These are phyloP conservation scores for Heliconius hortense DNA, from an alignment of 2,888 invertebrate species.

Conservation along the genomic window DNA sequence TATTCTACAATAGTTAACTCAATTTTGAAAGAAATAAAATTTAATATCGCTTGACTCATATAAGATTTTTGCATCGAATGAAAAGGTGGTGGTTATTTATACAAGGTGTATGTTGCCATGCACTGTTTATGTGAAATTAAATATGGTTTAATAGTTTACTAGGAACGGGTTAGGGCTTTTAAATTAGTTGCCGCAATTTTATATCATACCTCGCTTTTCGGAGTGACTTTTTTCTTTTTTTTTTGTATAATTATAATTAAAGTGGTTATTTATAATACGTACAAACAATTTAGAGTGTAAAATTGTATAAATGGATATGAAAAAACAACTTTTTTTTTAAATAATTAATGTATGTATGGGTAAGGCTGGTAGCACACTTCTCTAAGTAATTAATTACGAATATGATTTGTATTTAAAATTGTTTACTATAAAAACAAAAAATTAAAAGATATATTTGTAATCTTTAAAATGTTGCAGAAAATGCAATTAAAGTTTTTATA, in stretches of 20 bases:
- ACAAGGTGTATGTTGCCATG: slow-evolving; percentile 68
- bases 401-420: not conserved
- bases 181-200: slow-evolving; percentile 58
- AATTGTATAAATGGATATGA: not conserved
- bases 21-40: slow-evolving; percentile 53
- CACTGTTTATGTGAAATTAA: slow-evolving; percentile 74
- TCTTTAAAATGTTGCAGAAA: no score
- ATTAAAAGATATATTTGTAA: no score
- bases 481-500: no score
- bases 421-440: no score
- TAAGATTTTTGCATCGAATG: slow-evolving; percentile 56
- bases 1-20: slow-evolving; percentile 58
- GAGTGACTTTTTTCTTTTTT: slow-evolving; percentile 15
- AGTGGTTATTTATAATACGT: slow-evolving; percentile 25
- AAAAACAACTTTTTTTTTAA: not conserved
- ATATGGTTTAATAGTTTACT: slow-evolving; percentile 76
- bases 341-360: not conserved
- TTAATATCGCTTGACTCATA: slow-evolving; percentile 53
- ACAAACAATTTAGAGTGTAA: slow-evolving; percentile 21
- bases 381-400: not conserved
- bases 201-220: slow-evolving; percentile 33
- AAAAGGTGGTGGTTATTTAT: slow-evolving; percentile 65
- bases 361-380: not conserved
- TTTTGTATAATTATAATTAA: slow-evolving; percentile 28
- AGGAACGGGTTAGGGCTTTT: slow-evolving; percentile 62